These are phyloP conservation scores for Thinocorus orbignyianus DNA, from an alignment of 2,113 vertebrate species.

Conservation along the genomic window DNA sequence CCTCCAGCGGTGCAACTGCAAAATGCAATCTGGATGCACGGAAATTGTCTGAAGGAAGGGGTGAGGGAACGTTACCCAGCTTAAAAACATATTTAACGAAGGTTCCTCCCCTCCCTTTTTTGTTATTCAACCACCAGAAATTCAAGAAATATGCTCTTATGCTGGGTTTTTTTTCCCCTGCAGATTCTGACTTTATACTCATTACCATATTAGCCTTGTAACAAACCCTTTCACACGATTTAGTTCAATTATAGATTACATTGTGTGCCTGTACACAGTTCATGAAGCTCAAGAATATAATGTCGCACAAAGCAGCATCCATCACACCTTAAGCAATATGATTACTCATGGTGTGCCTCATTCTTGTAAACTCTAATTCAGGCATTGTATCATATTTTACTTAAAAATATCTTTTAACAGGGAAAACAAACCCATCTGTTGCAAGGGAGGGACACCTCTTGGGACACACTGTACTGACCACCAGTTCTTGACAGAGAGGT, in stretches of 20 bases:
- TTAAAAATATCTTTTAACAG: conserved; percentile 34
- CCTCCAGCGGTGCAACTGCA: not conserved
- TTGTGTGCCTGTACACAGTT: not conserved
- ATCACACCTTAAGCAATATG: conserved; percentile 3
- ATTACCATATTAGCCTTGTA: conserved; percentile 51
- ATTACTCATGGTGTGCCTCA: not conserved
- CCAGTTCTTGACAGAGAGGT: not conserved
- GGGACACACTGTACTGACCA: not conserved
- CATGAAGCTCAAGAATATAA: conserved; percentile 5
- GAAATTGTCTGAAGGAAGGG: not conserved
- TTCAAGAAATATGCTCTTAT: not conserved
- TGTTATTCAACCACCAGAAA: not conserved
- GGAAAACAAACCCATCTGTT: not conserved
- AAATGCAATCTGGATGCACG: not conserved
- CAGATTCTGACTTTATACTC: not conserved
- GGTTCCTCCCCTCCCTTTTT: not conserved
- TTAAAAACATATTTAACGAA: not conserved
- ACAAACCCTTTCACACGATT: conserved; percentile 19
- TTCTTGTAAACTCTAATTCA: conserved; percentile 32
- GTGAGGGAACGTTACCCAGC: not conserved
- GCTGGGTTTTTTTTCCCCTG: not conserved
- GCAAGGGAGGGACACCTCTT: not conserved
- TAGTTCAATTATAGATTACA: conserved; percentile 39
- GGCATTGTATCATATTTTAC: conserved; percentile 15
- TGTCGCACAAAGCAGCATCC: not conserved